Evolutionary conservation across 1,140 invertebrate genomes (phyloP).

Genomic region (Drosophila asahinai): DNA sequence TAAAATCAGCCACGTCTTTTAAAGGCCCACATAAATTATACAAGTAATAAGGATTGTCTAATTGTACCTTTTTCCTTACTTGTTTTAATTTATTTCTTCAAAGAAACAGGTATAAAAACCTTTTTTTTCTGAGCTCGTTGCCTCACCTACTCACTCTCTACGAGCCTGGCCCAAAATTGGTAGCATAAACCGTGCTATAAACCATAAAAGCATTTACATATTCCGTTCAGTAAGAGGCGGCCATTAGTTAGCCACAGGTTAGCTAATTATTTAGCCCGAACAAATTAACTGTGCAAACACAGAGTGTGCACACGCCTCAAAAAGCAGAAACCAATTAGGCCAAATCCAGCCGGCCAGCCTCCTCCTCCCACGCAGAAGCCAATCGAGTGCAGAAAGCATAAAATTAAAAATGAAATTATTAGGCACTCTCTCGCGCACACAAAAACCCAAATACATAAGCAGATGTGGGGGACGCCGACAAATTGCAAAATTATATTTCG

Average conservation of each 20-base stretch:
- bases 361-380: slow-evolving; percentile 25
- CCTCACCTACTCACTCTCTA: neutral
- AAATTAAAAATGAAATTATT: slow-evolving; percentile 68
- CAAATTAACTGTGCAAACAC: slow-evolving; percentile 46
- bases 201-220: slow-evolving; percentile 23
- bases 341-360: slow-evolving; percentile 4
- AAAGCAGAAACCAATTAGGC: slow-evolving; percentile 52
- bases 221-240: slow-evolving; percentile 2
- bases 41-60: too few relatives aligned
- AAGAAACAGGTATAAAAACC: neutral
- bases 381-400: slow-evolving; percentile 36
- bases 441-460: slow-evolving; percentile 2
- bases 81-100: neutral
- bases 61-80: neutral
- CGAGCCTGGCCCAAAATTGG: neutral
- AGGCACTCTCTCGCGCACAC: slow-evolving; percentile 16
- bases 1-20: too few relatives aligned
- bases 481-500: slow-evolving; percentile 71
- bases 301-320: slow-evolving; percentile 18
- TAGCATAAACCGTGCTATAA: slow-evolving; percentile 11
- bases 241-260: slow-evolving; percentile 31
- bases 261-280: slow-evolving; percentile 47
- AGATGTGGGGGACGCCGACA: slow-evolving; percentile 24
- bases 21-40: too few relatives aligned
- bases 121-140: neutral